phyloP scores from a whole-genome alignment of 2,888 invertebrate species.

The Thyatira batis region DNA sequence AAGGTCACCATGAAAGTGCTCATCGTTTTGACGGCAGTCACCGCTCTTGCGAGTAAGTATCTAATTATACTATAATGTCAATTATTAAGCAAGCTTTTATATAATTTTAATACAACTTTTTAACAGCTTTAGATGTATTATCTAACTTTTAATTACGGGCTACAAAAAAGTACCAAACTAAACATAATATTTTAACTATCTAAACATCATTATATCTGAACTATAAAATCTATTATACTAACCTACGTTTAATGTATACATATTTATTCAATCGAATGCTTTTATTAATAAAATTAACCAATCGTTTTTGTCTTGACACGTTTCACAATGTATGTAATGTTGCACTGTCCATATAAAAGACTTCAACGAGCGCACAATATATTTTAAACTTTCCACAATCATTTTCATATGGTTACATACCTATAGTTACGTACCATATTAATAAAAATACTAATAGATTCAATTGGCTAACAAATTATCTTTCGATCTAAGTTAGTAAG shows the following conservation, averaged over 20 bases:
- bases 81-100: background rate
- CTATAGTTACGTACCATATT: conserved; percentile 5
- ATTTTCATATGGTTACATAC: too few species aligned
- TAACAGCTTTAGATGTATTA: too few species aligned
- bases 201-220: too few species aligned
- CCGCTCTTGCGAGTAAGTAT: conserved; percentile 77
- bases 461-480: too few species aligned
- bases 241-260: background rate
- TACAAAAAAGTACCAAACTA: too few species aligned
- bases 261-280: conserved; percentile 5
- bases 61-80: conserved; percentile 5
- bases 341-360: conserved; percentile 40
- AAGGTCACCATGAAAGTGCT: conserved; percentile 80
- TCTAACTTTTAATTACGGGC: too few species aligned
- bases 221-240: background rate
- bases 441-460: conserved; percentile 3
- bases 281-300: conserved; percentile 8
- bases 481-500: too few species aligned
- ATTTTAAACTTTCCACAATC: conserved; percentile 2
- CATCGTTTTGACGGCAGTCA: conserved; percentile 71
- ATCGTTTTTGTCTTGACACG: conserved; percentile 14
- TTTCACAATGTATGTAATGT: background rate
- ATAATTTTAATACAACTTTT: too few species aligned
- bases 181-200: too few species aligned
- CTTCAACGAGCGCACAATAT: conserved; percentile 40